Percentiles rank a stretch among this genome's conserved stretches.
These are phyloP conservation scores for Gobio gobio DNA, from an alignment of 2,113 vertebrate species.

Conservation along the genomic window DNA sequence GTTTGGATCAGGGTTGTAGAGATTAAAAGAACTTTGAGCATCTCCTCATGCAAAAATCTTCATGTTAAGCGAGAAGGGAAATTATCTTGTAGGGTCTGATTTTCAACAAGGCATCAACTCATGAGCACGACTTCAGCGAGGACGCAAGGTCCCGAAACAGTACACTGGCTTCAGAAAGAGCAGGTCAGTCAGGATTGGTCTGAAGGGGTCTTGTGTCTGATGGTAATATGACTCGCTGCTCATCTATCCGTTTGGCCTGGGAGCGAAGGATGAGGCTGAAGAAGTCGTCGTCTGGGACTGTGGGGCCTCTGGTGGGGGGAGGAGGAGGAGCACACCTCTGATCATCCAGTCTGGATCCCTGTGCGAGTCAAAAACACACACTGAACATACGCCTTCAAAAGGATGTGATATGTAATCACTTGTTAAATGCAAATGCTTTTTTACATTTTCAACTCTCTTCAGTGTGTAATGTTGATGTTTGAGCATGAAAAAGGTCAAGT, in stretches of 20 bases:
- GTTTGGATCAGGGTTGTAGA: no score
- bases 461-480: no score
- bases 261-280: conserved; percentile 93
- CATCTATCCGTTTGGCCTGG: conserved; percentile 93
- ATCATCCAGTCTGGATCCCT: conserved; percentile 94
- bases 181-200: conserved; percentile 74
- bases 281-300: conserved; percentile 95
- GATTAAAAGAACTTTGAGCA: no score
- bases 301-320: conserved; percentile 79
- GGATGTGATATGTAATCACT: no score
- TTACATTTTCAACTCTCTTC: no score
- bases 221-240: conserved; percentile 88
- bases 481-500: no score
- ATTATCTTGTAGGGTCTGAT: not conserved
- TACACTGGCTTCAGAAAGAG: not conserved
- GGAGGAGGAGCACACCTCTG: conserved; percentile 89
- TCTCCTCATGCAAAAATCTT: no score
- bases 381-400: not conserved
- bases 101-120: not conserved
- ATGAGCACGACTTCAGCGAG: not conserved
- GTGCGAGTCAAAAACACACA: not conserved
- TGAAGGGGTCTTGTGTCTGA: conserved; percentile 64
- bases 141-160: not conserved
- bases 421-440: no score
- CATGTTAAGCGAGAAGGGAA: no score